phyloP scores from a whole-genome alignment of 92 coral and sea anemone genomes.

The Bergia sp. region DNA sequence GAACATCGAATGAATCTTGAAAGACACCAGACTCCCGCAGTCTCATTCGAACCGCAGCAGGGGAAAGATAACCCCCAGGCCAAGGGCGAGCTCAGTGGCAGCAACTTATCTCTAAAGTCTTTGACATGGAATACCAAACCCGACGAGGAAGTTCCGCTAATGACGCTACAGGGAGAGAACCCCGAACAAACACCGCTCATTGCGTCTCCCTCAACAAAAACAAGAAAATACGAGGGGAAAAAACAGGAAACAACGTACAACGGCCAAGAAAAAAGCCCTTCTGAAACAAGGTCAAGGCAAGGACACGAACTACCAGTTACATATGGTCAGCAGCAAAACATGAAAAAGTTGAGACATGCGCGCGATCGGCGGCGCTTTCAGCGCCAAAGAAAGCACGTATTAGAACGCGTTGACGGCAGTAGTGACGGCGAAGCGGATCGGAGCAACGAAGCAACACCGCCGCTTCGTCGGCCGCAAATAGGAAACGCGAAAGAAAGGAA shows the following conservation, averaged over 20 bases:
- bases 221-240: background rate
- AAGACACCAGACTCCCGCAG: constrained; percentile 11
- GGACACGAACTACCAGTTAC: background rate
- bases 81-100: background rate
- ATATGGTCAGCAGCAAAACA: background rate
- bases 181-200: background rate
- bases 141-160: constrained; percentile 26
- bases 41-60: background rate
- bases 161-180: background rate
- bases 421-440: constrained; percentile 19
- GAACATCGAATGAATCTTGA: constrained; percentile 23
- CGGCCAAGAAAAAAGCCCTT: background rate
- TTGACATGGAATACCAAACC: background rate
- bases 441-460: constrained; percentile 4
- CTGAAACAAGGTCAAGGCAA: background rate
- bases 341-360: background rate
- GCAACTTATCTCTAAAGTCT: constrained; percentile 2
- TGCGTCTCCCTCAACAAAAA: background rate
- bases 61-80: background rate
- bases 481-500: background rate
- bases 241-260: background rate
- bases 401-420: constrained; percentile 5
- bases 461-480: background rate
- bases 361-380: constrained; percentile 23
- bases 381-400: background rate